A percentile compares a stretch with the other conserved stretches of the same genome.
These are phyloP conservation scores for Tauraco hartlaubi DNA, from an alignment of 2,797 vertebrate genomes.

Conservation along the genomic window DNA sequence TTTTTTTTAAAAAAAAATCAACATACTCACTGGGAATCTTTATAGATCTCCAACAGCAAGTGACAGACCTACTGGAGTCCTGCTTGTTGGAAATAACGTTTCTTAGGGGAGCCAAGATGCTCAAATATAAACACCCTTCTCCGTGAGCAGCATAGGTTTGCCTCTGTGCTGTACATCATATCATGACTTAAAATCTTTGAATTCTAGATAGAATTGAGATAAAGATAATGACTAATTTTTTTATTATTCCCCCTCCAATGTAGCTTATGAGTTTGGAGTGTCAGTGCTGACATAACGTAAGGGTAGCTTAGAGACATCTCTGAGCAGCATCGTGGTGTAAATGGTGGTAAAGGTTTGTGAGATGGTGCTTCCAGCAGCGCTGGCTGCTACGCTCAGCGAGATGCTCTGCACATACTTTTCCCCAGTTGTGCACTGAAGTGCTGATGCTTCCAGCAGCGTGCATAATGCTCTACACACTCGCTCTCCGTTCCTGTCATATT, in stretches of 20 bases:
- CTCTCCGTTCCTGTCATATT: rapidly evolving
- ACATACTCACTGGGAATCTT: not conserved
- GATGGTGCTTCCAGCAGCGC: not conserved
- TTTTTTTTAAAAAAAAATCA: not conserved
- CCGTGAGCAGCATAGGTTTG: not conserved
- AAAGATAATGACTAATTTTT: not conserved
- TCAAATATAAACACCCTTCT: not conserved
- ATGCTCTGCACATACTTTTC: not conserved
- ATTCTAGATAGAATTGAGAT: not conserved
- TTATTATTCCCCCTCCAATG: rapidly evolving
- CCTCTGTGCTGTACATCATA: not conserved
- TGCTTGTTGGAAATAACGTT: not conserved
- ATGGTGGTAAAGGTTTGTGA: not conserved
- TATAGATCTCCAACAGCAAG: not conserved
- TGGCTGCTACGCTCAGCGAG: not conserved
- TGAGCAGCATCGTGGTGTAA: not conserved
- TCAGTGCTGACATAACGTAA: not conserved
- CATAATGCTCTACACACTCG: rapidly evolving
- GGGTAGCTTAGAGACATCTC: not conserved
- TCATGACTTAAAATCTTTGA: not conserved
- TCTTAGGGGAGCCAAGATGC: not conserved
- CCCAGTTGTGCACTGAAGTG: not conserved
- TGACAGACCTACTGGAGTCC: not conserved
- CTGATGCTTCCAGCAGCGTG: not conserved
- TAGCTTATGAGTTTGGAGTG: not conserved